Percentiles rank a stretch among this genome's conserved stretches.
Evolutionary conservation across 2,797 vertebrate genomes (phyloP).

Genomic region (Chelidonichthys spinosus): DNA sequence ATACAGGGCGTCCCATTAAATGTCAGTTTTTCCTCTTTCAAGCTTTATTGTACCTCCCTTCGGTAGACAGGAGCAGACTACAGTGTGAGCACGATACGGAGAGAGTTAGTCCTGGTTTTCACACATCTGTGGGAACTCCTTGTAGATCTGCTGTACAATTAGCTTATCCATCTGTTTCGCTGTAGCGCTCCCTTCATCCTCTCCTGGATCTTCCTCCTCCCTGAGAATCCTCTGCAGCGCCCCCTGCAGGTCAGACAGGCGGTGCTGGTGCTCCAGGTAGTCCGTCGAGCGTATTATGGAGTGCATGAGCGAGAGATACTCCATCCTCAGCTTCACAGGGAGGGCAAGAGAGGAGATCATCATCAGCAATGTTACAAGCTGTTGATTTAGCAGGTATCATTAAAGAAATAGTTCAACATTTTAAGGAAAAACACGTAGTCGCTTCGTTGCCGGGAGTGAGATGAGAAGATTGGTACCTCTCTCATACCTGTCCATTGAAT

Average conservation of each 20-base stretch:
- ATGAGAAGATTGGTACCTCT: background rate
- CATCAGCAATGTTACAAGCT: slow-evolving; percentile 2
- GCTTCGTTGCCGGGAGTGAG: background rate
- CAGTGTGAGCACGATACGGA: slow-evolving; percentile 50
- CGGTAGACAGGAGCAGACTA: slow-evolving; percentile 60
- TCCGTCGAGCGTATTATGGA: slow-evolving; percentile 94
- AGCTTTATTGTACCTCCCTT: slow-evolving; percentile 47
- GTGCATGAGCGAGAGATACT: slow-evolving; percentile 98
- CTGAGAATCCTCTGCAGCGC: slow-evolving; percentile 92
- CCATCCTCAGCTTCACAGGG: slow-evolving; percentile 91
- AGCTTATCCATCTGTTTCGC: slow-evolving; percentile 97
- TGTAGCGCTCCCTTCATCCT: slow-evolving; percentile 81
- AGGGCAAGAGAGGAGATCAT: background rate
- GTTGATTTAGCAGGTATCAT: background rate
- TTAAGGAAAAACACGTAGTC: background rate
- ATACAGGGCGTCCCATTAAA: slow-evolving; percentile 12
- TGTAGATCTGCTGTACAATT: slow-evolving; percentile 94
- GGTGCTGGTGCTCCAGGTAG: slow-evolving; percentile 95
- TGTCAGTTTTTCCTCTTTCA: slow-evolving; percentile 19
- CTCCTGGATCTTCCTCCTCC: slow-evolving; percentile 85
- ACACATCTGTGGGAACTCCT: slow-evolving; percentile 91
- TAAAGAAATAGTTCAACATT: slow-evolving; percentile 2
- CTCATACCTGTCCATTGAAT: background rate
- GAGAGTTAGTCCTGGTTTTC: slow-evolving; percentile 62
- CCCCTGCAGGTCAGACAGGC: slow-evolving; percentile 91